Evolutionary conservation across 2,113 vertebrate genomes (phyloP).

Genomic region (Himantopus leucocephalus): DNA sequence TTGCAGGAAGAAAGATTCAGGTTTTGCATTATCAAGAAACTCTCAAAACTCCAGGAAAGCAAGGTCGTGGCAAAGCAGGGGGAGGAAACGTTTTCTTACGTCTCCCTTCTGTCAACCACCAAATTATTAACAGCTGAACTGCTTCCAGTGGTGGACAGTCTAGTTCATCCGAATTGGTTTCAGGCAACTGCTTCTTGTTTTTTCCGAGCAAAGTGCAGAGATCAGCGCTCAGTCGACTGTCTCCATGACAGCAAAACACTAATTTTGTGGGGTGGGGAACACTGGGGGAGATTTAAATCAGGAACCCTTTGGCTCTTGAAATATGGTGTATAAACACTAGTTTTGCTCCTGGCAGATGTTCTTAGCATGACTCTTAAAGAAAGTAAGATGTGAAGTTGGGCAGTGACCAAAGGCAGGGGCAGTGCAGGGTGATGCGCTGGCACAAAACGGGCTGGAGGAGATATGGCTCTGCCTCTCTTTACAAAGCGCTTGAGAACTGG

Average conservation of each 20-base stretch:
- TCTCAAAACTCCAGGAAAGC: not conserved
- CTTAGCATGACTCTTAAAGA: not conserved
- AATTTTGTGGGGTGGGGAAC: not conserved
- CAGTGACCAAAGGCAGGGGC: fast-evolving
- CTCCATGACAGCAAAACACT: slow-evolving; percentile 32
- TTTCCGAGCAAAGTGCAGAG: not conserved
- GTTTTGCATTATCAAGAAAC: not conserved
- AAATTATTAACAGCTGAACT: not conserved
- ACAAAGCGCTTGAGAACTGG: not conserved
- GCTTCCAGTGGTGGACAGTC: not conserved
- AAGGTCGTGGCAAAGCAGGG: not conserved
- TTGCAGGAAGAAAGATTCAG: not conserved
- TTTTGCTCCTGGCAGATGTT: not conserved
- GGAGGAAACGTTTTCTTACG: not conserved
- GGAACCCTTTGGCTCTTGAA: not conserved
- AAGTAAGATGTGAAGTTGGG: not conserved
- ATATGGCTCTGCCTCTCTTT: not conserved
- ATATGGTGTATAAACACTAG: not conserved
- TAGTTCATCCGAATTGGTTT: not conserved
- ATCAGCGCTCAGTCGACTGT: not conserved
- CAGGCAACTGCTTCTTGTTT: not conserved
- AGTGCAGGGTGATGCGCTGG: fast-evolving
- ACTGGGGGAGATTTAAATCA: fast-evolving
- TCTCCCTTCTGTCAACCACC: not conserved
- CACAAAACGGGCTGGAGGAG: not conserved